A percentile compares a stretch with the other conserved stretches of the same genome.
phyloP scores from a whole-genome alignment of 1,140 invertebrate genomes.

The Drosophila melanica region DNA sequence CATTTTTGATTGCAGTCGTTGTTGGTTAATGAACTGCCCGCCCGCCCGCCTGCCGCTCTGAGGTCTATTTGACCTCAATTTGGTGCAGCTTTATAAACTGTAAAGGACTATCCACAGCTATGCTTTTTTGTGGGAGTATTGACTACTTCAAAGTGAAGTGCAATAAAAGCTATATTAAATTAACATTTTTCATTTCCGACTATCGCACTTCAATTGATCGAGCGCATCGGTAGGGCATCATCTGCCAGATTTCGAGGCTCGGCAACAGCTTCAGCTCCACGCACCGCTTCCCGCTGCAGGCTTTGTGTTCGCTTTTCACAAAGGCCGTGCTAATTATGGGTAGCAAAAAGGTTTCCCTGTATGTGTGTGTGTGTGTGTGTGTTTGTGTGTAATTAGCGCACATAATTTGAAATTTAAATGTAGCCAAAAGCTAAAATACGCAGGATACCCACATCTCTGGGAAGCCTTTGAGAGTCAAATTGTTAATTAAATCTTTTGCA shows the following conservation, averaged over 20 bases:
- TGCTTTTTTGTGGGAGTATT: neutral
- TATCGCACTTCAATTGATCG: neutral
- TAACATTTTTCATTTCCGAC: no score
- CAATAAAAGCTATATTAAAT: no score
- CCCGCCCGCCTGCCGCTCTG: neutral
- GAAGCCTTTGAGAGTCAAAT: conserved; percentile 77
- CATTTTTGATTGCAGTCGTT: conserved; percentile 49
- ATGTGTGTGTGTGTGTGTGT: conserved; percentile 18
- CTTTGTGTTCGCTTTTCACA: conserved; percentile 44
- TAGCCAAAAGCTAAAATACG: conserved; percentile 67
- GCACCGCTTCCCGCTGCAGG: conserved; percentile 12
- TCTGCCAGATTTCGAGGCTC: neutral
- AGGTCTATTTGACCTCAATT: conserved; percentile 19
- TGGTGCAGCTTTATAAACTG: neutral
- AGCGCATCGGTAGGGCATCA: conserved; percentile 40
- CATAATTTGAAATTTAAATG: conserved; percentile 83
- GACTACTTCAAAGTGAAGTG: no score
- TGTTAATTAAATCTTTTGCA: conserved; percentile 78
- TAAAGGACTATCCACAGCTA: neutral
- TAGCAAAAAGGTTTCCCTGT: conserved; percentile 60
- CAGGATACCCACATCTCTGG: conserved; percentile 36
- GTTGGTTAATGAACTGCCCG: conserved; percentile 46
- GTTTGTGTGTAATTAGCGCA: conserved; percentile 70
- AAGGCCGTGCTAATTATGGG: conserved; percentile 73
- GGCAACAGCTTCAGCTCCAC: neutral